phyloP scores from a whole-genome alignment of 2,888 invertebrate species.

The Lissocephala sabroskyi region DNA sequence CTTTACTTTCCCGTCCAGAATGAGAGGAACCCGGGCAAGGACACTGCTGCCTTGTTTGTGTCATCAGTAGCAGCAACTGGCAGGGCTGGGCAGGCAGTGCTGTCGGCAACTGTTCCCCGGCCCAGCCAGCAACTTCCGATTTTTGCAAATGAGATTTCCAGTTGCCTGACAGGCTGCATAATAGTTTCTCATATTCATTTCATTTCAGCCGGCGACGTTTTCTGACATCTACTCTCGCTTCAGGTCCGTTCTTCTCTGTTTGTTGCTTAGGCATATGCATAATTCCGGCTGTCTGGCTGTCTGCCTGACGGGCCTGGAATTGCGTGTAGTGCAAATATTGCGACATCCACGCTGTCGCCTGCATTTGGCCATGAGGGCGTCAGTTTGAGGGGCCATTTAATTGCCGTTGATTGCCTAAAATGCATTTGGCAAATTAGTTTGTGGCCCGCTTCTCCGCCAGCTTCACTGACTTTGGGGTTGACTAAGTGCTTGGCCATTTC shows the following conservation, averaged over 20 bases:
- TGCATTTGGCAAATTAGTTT: conserved; percentile 30
- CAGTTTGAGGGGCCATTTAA: conserved; percentile 18
- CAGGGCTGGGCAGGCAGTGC: conserved; percentile 2
- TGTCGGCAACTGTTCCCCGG: conserved; percentile 4
- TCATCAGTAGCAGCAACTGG: too few relatives aligned
- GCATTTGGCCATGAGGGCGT: background rate
- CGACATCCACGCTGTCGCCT: conserved; percentile 3
- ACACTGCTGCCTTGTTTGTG: too few relatives aligned
- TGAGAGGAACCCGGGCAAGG: too few relatives aligned
- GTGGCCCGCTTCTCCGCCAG: background rate
- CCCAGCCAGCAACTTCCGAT: conserved; percentile 13
- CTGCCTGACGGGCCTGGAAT: background rate
- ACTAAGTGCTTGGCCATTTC: background rate
- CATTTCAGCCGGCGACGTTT: background rate
- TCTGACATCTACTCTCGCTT: background rate
- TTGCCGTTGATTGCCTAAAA: conserved; percentile 18
- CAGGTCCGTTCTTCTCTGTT: background rate
- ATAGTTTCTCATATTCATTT: conserved; percentile 17
- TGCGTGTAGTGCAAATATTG: conserved; percentile 3
- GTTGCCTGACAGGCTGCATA: conserved; percentile 45
- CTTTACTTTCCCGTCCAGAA: conserved; percentile 43
- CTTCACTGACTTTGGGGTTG: background rate
- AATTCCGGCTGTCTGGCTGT: background rate
- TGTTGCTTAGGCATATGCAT: background rate
- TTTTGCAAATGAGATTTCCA: conserved; percentile 54